These are phyloP conservation scores for Parasteatoda lunata DNA, from an alignment of 2,888 invertebrate species.

Conservation along the genomic window DNA sequence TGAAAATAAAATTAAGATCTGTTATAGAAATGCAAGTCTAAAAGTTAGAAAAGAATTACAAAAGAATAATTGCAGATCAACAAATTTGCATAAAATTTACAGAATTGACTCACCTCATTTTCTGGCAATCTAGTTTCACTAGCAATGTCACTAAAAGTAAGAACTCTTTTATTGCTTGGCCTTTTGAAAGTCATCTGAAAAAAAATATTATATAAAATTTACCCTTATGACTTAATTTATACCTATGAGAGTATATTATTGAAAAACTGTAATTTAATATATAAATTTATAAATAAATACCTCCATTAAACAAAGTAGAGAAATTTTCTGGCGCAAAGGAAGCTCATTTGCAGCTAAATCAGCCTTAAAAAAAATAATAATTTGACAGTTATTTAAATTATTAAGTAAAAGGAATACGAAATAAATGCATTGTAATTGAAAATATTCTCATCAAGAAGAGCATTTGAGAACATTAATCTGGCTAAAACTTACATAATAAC, in stretches of 20 bases:
- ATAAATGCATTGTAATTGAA: neutral
- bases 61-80: no score
- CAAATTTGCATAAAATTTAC: no score
- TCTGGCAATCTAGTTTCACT: slow-evolving; percentile 87
- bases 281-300: slow-evolving; percentile 73
- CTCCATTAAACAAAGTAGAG: slow-evolving; percentile 96
- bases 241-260: neutral
- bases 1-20: no score
- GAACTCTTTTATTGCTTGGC: slow-evolving; percentile 87
- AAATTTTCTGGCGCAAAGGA: slow-evolving; percentile 92
- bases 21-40: no score
- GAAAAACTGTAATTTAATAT: neutral
- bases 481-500: neutral
- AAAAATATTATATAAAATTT: neutral
- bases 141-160: slow-evolving; percentile 93
- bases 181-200: slow-evolving; percentile 94
- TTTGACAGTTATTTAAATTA: no score
- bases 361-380: slow-evolving; percentile 78
- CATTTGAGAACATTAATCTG: neutral
- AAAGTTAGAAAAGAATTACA: no score
- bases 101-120: slow-evolving; percentile 73
- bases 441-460: neutral
- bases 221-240: neutral
- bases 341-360: slow-evolving; percentile 88
- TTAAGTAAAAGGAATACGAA: no score